Conservation (phyloP, 2,113 vertebrate genomes). For the Bothrops jararaca region DNA sequence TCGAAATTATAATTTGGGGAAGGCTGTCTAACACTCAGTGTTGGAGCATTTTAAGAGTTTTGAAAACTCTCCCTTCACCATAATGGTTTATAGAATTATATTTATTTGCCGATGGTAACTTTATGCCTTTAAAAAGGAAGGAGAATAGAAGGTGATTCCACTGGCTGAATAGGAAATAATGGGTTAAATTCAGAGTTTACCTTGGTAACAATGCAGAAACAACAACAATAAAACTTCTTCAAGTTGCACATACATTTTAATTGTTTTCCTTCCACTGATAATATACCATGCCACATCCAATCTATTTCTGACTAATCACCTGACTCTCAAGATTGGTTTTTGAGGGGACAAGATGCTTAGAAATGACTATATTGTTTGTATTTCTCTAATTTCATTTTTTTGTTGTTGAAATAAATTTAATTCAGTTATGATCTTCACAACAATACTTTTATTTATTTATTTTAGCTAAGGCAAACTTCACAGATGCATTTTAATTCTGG, state of each 20-base stretch:
- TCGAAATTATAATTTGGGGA: not conserved
- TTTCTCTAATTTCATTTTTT: not conserved
- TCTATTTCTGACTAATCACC: not conserved
- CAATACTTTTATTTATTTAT: not conserved
- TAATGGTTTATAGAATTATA: not conserved
- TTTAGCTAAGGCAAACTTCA: conserved; percentile 2
- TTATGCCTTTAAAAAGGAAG: not conserved
- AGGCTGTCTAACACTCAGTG: not conserved
- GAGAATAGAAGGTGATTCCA: not conserved
- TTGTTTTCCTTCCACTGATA: not conserved
- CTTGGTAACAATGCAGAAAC: not conserved
- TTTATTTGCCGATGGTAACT: not conserved
- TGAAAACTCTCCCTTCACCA: not conserved
- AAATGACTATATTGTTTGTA: not conserved
- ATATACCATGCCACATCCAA: not conserved
- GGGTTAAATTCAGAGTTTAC: not conserved
- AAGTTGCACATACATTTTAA: not conserved
- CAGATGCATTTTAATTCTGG: conserved; percentile 44
- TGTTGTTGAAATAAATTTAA: not conserved
- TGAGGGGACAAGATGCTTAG: not conserved
- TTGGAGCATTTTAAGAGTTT: not conserved
- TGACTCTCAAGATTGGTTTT: not conserved
- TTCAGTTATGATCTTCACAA: not conserved
- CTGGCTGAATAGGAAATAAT: not conserved
- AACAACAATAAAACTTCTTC: not conserved